Percentiles rank a stretch among this genome's conserved stretches.
These are phyloP conservation scores for Paramacrobiotus metropolitanus DNA, from an alignment of 1,140 invertebrate genomes.

Conservation along the genomic window DNA sequence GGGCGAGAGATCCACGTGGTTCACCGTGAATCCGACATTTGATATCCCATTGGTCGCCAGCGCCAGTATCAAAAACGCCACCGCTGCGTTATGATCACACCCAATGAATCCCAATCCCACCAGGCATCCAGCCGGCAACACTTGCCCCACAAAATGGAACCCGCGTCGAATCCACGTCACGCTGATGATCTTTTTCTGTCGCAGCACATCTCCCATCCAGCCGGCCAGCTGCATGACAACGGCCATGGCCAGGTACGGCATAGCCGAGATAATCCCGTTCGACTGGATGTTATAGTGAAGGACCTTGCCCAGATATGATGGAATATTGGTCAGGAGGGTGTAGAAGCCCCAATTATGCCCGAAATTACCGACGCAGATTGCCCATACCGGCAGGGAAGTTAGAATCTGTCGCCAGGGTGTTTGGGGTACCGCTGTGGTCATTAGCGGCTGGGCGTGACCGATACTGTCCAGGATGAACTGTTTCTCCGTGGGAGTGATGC, in stretches of 20 bases:
- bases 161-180: constrained; percentile 15
- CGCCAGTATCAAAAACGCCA: constrained; percentile 34
- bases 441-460: no score
- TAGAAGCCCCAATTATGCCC: constrained; percentile 43
- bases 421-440: background rate
- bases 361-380: no score
- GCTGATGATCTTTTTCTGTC: constrained; percentile 13
- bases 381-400: background rate
- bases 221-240: background rate
- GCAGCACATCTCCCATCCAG: constrained; percentile 5
- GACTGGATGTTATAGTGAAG: constrained; percentile 47
- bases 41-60: background rate
- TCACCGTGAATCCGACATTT: background rate
- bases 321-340: constrained; percentile 71
- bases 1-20: background rate
- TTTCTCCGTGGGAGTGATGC: background rate
- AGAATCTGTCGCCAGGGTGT: background rate
- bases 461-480: background rate
- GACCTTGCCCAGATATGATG: constrained; percentile 75
- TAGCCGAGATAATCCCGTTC: background rate
- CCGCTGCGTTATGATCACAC: constrained; percentile 34
- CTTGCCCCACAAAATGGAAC: constrained; percentile 12
- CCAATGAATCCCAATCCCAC: constrained; percentile 40
- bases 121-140: constrained; percentile 36
- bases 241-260: background rate